phyloP scores from a whole-genome alignment of 2,797 vertebrate species.

The Denticeps clupeoides region DNA sequence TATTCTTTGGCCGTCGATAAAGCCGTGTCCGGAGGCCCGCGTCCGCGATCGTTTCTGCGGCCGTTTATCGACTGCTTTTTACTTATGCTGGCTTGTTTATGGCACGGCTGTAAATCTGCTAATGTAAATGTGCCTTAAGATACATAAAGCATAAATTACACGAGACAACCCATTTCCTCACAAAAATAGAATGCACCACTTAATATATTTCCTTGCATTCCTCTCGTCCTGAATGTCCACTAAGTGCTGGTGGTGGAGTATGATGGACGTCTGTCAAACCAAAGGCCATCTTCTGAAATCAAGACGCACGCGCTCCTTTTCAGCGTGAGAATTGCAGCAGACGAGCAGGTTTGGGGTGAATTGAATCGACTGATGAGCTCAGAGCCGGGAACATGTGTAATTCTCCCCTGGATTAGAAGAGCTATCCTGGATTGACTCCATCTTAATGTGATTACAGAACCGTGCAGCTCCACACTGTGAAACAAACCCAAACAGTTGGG shows the following conservation, averaged over 20 bases:
- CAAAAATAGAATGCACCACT: slow-evolving; percentile 27
- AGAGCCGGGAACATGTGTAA: no score
- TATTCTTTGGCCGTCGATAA: slow-evolving; percentile 40
- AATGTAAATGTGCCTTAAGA: slow-evolving; percentile 34
- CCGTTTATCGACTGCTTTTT: slow-evolving; percentile 35
- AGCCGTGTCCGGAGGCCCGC: slow-evolving; percentile 26
- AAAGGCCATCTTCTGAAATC: neutral
- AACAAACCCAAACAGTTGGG: no score
- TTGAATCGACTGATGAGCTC: no score
- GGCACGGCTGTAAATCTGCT: slow-evolving; percentile 31
- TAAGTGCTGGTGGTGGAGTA: slow-evolving; percentile 11
- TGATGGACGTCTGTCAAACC: slow-evolving; percentile 11
- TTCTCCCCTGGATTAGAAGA: no score
- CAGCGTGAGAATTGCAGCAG: no score
- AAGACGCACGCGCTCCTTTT: no score
- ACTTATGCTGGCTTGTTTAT: slow-evolving; percentile 32
- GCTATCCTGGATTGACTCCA: no score
- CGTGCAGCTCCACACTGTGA: no score
- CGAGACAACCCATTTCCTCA: slow-evolving; percentile 24
- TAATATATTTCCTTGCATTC: slow-evolving; percentile 14
- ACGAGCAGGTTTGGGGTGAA: no score
- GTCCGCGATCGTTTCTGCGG: slow-evolving; percentile 27
- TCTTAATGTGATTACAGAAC: no score
- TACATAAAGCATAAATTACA: slow-evolving; percentile 36
- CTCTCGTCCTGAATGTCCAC: slow-evolving; percentile 7